These are phyloP conservation scores for Drosophila diplacantha DNA, from an alignment of 2,888 invertebrate species.

Conservation along the genomic window DNA sequence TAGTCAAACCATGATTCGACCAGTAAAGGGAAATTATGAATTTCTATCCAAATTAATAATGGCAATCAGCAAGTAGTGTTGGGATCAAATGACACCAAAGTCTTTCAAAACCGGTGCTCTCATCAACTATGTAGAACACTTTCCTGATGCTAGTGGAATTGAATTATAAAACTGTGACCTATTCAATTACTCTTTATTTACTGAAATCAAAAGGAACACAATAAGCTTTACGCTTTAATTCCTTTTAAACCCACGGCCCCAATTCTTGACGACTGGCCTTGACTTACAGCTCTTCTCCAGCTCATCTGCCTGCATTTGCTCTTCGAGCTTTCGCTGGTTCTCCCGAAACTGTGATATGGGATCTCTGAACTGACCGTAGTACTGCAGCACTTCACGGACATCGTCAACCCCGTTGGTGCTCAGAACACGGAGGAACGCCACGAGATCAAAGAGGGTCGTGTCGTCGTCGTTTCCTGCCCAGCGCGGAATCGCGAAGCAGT, in stretches of 20 bases:
- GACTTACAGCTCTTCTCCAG: constrained; percentile 79
- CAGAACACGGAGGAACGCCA: constrained; percentile 93
- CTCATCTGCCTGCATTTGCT: constrained; percentile 82
- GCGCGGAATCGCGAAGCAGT: constrained; percentile 89
- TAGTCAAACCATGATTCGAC: too few relatives aligned
- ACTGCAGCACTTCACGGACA: constrained; percentile 93
- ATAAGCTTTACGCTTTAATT: constrained; percentile 30
- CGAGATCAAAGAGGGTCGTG: constrained; percentile 90
- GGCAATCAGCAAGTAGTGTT: too few relatives aligned
- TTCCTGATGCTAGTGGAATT: too few relatives aligned
- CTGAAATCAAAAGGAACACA: constrained; percentile 17
- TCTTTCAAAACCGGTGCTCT: too few relatives aligned
- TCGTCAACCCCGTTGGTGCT: constrained; percentile 92
- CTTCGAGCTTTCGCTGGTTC: constrained; percentile 88
- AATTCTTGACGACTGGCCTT: constrained; percentile 81
- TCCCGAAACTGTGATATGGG: constrained; percentile 94
- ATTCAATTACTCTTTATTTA: neutral
- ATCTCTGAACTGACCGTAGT: constrained; percentile 95
- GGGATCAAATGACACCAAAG: too few relatives aligned
- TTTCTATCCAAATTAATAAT: too few relatives aligned
- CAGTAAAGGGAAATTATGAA: too few relatives aligned
- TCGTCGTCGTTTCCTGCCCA: constrained; percentile 98
- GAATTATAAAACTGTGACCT: neutral
- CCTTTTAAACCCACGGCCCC: constrained; percentile 81
- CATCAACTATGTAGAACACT: too few relatives aligned